Conservation (phyloP, 2,797 vertebrate genomes). For the Phaenicophaeus curvirostris region DNA sequence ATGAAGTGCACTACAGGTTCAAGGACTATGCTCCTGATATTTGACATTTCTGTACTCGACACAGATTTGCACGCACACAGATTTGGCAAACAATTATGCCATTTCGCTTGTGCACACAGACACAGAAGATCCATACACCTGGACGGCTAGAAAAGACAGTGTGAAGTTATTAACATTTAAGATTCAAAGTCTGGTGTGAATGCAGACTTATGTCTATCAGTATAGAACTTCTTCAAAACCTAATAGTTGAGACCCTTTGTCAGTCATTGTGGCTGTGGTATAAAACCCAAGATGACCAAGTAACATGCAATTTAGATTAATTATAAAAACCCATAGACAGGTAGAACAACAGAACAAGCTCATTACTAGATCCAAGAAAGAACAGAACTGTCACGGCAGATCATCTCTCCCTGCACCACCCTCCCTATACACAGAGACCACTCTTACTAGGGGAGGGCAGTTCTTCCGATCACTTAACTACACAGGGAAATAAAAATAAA, state of each 20-base stretch:
- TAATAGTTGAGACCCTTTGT: not conserved
- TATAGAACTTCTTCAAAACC: not conserved
- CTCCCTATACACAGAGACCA: rapidly evolving
- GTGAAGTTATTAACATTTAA: not conserved
- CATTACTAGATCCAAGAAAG: not conserved
- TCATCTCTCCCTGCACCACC: not conserved
- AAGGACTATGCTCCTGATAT: not conserved
- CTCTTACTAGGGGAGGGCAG: not conserved
- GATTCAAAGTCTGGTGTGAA: not conserved
- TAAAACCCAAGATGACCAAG: not conserved
- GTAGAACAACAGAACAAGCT: not conserved
- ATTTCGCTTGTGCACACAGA: not conserved
- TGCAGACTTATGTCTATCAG: not conserved
- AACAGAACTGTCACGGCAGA: not conserved
- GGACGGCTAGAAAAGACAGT: not conserved
- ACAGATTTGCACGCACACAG: not conserved
- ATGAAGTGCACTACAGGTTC: not conserved
- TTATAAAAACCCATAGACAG: not conserved
- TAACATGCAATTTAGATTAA: not conserved
- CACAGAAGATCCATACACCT: not conserved
- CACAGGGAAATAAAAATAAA: not conserved
- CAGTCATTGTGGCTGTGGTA: not conserved
- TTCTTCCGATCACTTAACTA: not conserved
- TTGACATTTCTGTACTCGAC: not conserved
- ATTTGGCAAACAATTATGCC: not conserved